Evolutionary conservation across 1,140 invertebrate species (phyloP), one percentile per base, ranked within the genome.

Genomic region (Cecropterus lyciades): DNA sequence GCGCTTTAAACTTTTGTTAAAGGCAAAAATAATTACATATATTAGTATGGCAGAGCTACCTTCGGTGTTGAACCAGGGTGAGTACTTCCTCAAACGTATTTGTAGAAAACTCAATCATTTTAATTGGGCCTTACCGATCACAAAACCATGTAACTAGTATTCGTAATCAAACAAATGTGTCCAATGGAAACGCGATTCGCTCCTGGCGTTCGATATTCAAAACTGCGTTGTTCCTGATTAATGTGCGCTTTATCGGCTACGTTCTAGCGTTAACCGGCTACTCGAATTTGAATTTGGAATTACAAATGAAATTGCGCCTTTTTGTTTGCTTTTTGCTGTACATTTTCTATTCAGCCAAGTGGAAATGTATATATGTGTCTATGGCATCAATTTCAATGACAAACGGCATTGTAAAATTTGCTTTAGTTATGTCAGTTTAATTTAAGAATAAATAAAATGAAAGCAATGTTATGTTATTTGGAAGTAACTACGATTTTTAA

Each of bases 181-280:
- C 67, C 78, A 76, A 72, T 77, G 80, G 37, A 82, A 77, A 80
- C 69, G 66, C 73, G 76, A 79, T 80, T 76, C 77, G 83, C 80
- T 87, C 84, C 84, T 78, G 81, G 81, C 75, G 73, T 85, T 82
- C 83, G 82, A 83, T 86, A 83, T 86, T 84, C 87, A 87, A 89
- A 89, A 85, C 85, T 80, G 77, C 79, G 75, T 82, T 80, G 76
- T 80, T 81, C 76, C 81, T 87, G 87, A 89, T 89, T 89, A 87
- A 87, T 89, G 85, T 85, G 71, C 71, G 70, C 73, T 83, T 86
- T 83, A 84, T 80, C 77, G 80, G 68, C 75, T 71, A 77, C 67
- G 66, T 75, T 78, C 74, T 51, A 62, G 66, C 69, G 49, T 67
- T 71, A 60, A 46, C 46, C 59, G 59, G 59, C 59, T 65, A 67